Evolutionary conservation across 2,888 invertebrate genomes (phyloP).

Genomic region (Pyrrhia umbra): DNA sequence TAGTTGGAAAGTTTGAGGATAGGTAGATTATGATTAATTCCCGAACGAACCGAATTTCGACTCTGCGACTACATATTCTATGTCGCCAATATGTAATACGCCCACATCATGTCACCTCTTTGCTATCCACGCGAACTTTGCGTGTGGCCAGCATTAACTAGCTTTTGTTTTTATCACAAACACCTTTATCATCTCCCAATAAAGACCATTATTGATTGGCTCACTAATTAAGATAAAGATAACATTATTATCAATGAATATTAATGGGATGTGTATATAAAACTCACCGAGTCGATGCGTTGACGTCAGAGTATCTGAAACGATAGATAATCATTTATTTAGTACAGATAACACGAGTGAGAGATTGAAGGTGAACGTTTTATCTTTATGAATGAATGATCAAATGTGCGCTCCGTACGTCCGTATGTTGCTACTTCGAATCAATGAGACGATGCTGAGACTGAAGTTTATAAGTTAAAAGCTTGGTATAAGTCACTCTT

Average conservation of each 20-base stretch:
- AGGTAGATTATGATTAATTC: no score
- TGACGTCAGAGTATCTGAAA: constrained; percentile 57
- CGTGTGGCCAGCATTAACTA: constrained; percentile 61
- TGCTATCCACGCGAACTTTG: constrained; percentile 58
- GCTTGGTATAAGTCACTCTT: not conserved
- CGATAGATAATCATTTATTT: constrained; percentile 39
- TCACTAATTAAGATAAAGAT: constrained; percentile 40
- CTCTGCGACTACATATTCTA: constrained; percentile 62
- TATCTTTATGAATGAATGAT: constrained; percentile 33
- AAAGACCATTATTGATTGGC: constrained; percentile 29
- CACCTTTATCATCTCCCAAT: constrained; percentile 13
- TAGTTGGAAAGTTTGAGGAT: not conserved
- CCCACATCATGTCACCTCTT: constrained; percentile 66
- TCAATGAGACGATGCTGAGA: not conserved
- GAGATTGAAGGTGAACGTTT: constrained; percentile 47
- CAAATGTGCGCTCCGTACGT: constrained; percentile 5
- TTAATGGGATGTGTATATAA: constrained; percentile 32
- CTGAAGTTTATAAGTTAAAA: not conserved
- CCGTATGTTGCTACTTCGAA: not conserved
- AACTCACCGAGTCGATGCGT: constrained; percentile 50
- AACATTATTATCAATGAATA: constrained; percentile 44
- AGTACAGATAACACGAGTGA: constrained; percentile 45
- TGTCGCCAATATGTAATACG: constrained; percentile 56
- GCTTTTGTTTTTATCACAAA: constrained; percentile 30
- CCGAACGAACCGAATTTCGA: constrained; percentile 2